Base-by-base conservation (phyloP, 2,113 vertebrate genomes). In the Datnioides undecimradiatus region DNA sequence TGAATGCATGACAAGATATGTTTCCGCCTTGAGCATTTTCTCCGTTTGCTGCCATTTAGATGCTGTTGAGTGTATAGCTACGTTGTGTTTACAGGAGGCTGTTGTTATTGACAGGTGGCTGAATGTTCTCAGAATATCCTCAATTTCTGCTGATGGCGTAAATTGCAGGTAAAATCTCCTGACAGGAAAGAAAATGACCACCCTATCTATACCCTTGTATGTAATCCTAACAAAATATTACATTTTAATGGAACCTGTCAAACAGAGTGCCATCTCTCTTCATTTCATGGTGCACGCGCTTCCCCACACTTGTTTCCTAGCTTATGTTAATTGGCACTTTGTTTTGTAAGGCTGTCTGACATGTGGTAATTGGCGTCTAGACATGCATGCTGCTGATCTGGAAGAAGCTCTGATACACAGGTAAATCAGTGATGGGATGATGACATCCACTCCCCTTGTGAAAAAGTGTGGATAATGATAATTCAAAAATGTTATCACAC, bases 41-140 rank as follows among this genome's bases (percentile, higher is more conserved):
- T 17, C 19, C n/a, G 21, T 55, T 58, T 36, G 48, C 14, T 34
- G 1, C 31, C 23, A 8, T 66, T 59, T 34, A 59, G 46, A 70
- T 9, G 1, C 8, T 12, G 40, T 17, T 52, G 34, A 48, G 21
- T 5, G 52, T 21, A 8, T 17, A 38, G 49, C 6, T 21, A 12
- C 3, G 13, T 3, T 11, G 31, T 67, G 43, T 40, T 62, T 62
- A 11, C 21, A 36, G 48, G 29, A 64, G 27, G 38, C 36, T 12
- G 23, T 64, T 73, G 33, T 60, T 74, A 67, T 63, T 48, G 48
- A 84, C 64, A 57, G 54, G 63, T 84, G 75, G 40, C 29, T 55
- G 76, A 84, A 43, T 48, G 45, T 48, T 65, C 49, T 25, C 19
- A 0, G 10, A 13, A 62, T 51, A 46, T 55, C 38, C 67, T 48